phyloP scores from a whole-genome alignment of 2,113 vertebrate genomes.

The Chionodraco myersi region DNA sequence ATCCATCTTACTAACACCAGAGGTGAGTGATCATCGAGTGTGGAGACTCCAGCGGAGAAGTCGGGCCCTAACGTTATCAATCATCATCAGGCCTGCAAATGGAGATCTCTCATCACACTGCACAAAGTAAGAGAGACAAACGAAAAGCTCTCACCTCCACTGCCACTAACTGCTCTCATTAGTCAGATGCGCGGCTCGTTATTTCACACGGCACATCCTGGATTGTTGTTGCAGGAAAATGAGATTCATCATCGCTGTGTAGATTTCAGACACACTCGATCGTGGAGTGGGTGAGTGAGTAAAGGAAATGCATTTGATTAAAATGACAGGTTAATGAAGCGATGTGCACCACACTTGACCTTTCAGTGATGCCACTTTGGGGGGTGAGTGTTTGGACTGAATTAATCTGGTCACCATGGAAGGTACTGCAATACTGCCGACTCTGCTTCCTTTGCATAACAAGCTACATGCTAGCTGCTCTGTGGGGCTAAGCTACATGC shows the following conservation, averaged over 20 bases:
- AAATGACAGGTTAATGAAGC: slow-evolving; percentile 55
- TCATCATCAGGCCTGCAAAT: slow-evolving; percentile 69
- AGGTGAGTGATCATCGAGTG: slow-evolving; percentile 64
- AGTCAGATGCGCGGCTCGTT: slow-evolving; percentile 56
- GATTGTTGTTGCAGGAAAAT: slow-evolving; percentile 42
- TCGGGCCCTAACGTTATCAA: slow-evolving; percentile 64
- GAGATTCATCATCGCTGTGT: slow-evolving; percentile 58
- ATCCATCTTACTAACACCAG: slow-evolving; percentile 75
- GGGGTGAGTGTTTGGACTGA: slow-evolving; percentile 25
- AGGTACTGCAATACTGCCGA: not conserved
- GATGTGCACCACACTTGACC: slow-evolving; percentile 54
- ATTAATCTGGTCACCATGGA: slow-evolving; percentile 14
- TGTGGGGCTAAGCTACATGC: not conserved
- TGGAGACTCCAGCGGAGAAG: slow-evolving; percentile 60
- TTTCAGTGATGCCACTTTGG: slow-evolving; percentile 44
- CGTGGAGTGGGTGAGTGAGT: slow-evolving; percentile 30
- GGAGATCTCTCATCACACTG: slow-evolving; percentile 57
- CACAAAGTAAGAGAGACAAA: slow-evolving; percentile 39
- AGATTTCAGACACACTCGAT: slow-evolving; percentile 54
- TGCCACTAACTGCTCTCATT: slow-evolving; percentile 52
- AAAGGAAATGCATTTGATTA: slow-evolving; percentile 54
- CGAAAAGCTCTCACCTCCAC: slow-evolving; percentile 21
- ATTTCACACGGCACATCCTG: slow-evolving; percentile 52
- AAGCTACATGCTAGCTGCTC: not conserved
- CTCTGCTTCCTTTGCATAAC: not conserved